Base-by-base conservation (phyloP, 2,888 invertebrate genomes). In the Chymomyza fuscimana region DNA sequence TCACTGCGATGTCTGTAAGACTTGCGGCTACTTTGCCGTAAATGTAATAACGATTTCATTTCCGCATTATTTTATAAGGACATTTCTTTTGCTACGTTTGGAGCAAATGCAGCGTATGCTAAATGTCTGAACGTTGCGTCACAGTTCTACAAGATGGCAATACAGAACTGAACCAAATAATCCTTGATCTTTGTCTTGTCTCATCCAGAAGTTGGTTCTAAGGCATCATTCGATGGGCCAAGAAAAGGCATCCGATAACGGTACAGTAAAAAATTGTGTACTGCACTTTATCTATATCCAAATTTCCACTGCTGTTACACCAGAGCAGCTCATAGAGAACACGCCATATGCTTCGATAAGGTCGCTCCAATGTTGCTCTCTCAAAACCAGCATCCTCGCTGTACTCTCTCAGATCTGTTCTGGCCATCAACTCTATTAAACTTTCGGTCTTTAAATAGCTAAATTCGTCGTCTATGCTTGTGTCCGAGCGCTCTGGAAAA, bases 31-130 rank as follows among this genome's bases (percentile, higher is more conserved):
- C 16, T 19, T 72, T 71, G 72, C 60, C 82, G 74, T 87, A 76
- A 86, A 82, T 86, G 81, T 83, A 86, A 87, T 82, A 77, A 78
- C 69, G 78, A 73, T 86, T 83, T 86, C 76, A 82, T 82, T 87
- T 82, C 82, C 82, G 74, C 50, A 70, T 63, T 19, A 62, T 60
- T 25, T 25, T 25, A 69, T 79, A 29, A 12, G 74, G 70, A 68
- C 69, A 52, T 69, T 62, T 16, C 56, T 50, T 74, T 75, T 72
- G 65, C n/a, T n/a, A 54, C 16, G 52, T 10, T 19, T 16, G 19
- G 19, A 10, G 19, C 16, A 54, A 32, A 7, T 32, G 7, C 32
- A 5, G 25, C 25, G 25, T 16, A 51, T 51, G 51, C 36, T 5
- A 36, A 36, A 36, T 7, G 36, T 36, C 36, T 36, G 6, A 7